Percentiles rank a stretch among this genome's conserved stretches.
Evolutionary conservation across 1,140 invertebrate species (phyloP).

Genomic region (Hyles vespertilio): DNA sequence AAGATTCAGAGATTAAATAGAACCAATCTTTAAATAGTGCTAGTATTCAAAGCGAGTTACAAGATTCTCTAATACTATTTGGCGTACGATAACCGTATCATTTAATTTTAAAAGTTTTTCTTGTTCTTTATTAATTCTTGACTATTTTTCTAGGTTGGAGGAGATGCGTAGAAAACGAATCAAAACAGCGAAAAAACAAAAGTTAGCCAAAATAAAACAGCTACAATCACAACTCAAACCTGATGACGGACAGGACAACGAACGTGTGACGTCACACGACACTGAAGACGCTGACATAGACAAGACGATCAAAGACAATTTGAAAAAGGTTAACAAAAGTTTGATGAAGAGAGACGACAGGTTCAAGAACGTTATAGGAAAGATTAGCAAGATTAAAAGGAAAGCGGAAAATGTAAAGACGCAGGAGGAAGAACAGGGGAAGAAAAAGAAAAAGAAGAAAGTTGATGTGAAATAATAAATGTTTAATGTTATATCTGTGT

Average conservation of each 20-base stretch:
- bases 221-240: constrained; percentile 58
- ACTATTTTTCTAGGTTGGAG: constrained; percentile 43
- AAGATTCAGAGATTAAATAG: no score
- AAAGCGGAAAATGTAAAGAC: constrained; percentile 48
- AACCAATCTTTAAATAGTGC: no score
- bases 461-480: constrained; percentile 40
- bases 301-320: constrained; percentile 45
- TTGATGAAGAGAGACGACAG: constrained; percentile 69
- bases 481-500: no score
- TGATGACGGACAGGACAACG: constrained; percentile 26
- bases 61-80: no score
- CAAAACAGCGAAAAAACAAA: constrained; percentile 64
- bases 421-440: constrained; percentile 6
- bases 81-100: no score
- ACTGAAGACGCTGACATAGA: constrained; percentile 50
- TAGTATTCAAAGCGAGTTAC: no score
- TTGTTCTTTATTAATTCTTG: no score
- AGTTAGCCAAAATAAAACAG: constrained; percentile 64
- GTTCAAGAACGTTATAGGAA: constrained; percentile 74
- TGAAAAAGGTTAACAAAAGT: constrained; percentile 65
- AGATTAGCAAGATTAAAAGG: constrained; percentile 71
- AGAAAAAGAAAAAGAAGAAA: constrained; percentile 44
- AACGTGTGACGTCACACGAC: constrained; percentile 31
- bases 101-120: no score
- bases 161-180: constrained; percentile 64